phyloP scores from a whole-genome alignment of 2,113 vertebrate genomes.

The Eulemur rufifrons region DNA sequence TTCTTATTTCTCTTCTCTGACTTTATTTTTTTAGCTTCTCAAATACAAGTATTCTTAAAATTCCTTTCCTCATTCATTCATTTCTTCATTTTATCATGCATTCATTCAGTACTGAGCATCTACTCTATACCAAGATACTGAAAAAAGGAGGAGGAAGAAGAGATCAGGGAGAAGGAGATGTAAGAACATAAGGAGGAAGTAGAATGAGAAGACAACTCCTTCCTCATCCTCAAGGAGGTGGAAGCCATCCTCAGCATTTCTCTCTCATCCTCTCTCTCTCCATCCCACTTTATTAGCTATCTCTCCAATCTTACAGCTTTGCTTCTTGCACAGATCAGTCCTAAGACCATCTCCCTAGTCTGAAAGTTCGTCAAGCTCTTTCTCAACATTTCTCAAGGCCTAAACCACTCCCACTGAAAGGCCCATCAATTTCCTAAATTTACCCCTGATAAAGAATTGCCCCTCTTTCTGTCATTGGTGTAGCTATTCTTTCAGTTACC shows the following conservation, averaged over 20 bases:
- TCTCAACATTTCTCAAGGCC: neutral
- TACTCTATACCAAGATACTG: neutral
- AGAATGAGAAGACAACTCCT: neutral
- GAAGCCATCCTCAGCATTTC: neutral
- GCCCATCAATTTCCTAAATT: neutral
- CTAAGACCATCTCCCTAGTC: neutral
- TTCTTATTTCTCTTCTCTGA: neutral
- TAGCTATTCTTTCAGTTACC: neutral
- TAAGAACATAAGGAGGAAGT: neutral
- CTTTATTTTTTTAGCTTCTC: neutral
- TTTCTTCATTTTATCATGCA: neutral
- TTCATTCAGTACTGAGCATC: neutral
- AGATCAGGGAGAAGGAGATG: neutral
- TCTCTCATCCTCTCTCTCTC: neutral
- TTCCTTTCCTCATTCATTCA: neutral
- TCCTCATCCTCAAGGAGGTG: neutral
- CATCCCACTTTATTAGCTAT: no score
- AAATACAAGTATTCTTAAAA: neutral
- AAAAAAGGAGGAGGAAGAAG: accelerated
- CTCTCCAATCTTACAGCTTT: neutral
- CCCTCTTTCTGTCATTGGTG: neutral
- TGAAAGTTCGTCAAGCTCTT: neutral
- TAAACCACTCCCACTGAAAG: neutral
- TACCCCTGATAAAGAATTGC: neutral
- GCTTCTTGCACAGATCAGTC: neutral